Conservation (phyloP, 2,797 vertebrate species). For the Mus minutoides region DNA sequence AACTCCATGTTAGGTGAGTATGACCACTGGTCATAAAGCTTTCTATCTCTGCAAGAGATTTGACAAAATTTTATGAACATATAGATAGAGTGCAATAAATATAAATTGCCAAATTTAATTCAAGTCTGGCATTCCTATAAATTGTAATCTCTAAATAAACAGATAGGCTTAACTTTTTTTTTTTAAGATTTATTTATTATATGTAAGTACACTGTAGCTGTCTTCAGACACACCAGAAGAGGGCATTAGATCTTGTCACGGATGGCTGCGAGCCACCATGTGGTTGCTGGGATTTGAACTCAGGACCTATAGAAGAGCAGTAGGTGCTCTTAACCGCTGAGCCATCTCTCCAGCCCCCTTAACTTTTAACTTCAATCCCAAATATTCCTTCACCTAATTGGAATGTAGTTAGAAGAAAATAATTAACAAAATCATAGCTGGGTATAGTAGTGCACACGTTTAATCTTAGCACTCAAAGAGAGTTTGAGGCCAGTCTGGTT, state of each 20-base stretch:
- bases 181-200: too few relatives aligned
- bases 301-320: too few relatives aligned
- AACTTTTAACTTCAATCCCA: background rate
- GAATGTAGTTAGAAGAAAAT: background rate
- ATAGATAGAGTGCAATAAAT: background rate
- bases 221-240: too few relatives aligned
- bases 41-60: constrained; percentile 30
- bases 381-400: background rate
- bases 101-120: constrained; percentile 26
- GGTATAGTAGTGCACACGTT: background rate
- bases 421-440: background rate
- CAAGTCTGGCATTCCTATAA: background rate
- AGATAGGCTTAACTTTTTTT: background rate
- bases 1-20: background rate
- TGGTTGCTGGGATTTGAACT: too few relatives aligned
- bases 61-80: constrained; percentile 6
- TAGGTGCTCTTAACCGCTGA: too few relatives aligned
- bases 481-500: background rate
- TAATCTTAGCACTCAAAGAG: background rate
- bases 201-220: too few relatives aligned
- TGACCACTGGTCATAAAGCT: background rate
- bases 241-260: too few relatives aligned
- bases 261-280: too few relatives aligned
- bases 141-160: background rate
- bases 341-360: too few relatives aligned